phyloP scores from a whole-genome alignment of 2,888 invertebrate species.

The Chydorus sphaericus region DNA sequence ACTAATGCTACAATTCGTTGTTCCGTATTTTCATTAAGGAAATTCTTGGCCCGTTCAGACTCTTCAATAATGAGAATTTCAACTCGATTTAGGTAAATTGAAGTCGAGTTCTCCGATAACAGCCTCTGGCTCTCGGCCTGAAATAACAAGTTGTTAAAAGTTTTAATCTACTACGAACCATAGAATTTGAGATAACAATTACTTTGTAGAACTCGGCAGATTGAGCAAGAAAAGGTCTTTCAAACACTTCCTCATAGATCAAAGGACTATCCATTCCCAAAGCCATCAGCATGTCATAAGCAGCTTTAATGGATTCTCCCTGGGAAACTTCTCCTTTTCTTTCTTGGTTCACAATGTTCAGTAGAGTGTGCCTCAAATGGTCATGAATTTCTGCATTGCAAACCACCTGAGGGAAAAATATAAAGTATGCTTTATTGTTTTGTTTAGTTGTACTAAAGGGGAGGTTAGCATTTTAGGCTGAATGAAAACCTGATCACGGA shows the following conservation, averaged over 20 bases:
- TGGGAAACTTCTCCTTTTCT: slow-evolving; percentile 93
- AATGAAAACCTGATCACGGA: slow-evolving; percentile 87
- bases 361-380: slow-evolving; percentile 76
- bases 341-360: slow-evolving; percentile 92
- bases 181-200: slow-evolving; percentile 20
- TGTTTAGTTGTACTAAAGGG: no score
- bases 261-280: slow-evolving; percentile 79
- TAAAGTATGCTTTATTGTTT: no score
- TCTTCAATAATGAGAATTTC: slow-evolving; percentile 95
- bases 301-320: slow-evolving; percentile 91
- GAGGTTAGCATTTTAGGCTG: neutral
- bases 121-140: slow-evolving; percentile 88
- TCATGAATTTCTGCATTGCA: slow-evolving; percentile 87
- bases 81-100: slow-evolving; percentile 96
- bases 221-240: slow-evolving; percentile 90
- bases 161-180: neutral
- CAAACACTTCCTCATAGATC: slow-evolving; percentile 98
- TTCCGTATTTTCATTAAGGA: slow-evolving; percentile 94
- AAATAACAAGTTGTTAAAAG: slow-evolving; percentile 3
- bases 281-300: slow-evolving; percentile 98
- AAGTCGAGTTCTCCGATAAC: slow-evolving; percentile 93
- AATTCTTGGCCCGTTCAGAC: slow-evolving; percentile 91
- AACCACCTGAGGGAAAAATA: slow-evolving; percentile 51
- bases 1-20: slow-evolving; percentile 88
- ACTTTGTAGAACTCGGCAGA: slow-evolving; percentile 97